Base-by-base conservation (phyloP, 2,797 vertebrate genomes). In the Sebastes glaucus region DNA sequence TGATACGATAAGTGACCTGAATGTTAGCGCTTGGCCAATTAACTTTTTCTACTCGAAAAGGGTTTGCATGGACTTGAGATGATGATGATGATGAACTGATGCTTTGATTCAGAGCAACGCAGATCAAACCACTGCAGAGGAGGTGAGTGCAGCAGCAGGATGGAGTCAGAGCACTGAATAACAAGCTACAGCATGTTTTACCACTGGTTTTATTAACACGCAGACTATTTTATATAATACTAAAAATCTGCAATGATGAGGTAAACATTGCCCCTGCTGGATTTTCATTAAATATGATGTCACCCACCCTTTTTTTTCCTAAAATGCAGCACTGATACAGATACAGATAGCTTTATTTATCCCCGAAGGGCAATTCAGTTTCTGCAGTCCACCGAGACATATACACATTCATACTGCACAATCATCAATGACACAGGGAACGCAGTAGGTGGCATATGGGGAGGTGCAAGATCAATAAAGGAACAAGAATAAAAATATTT, bases 111-210 rank as follows among this genome's bases (percentile, higher is more conserved):
- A 74, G 72, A 82, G 49, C 81, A 70, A 73, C 81, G 82, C 86
- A 87, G 66, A 86, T 89, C 84, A 84, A 85, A 92, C 87, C 80
- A 78, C 91, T 87, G 89, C 93, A 87, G 89, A 79, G 73, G 88
- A 93, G 94, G 94, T 95, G 60, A 94, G 94, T 74, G 1, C 63
- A 74, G 38, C 64, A 46, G 55, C 53, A 71, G 61, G 66, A 80
- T 72, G 75, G 70, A 74, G 68, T 38, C 73, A 16, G 25, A 74
- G 6, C 66, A 10, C 28, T 20, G 4, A 72, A 27, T 18, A 60
- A 7, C 62, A 38, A 22, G 67, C 60, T 38, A 3, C 16, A 14
- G 35, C 35, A 20, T 14, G 13, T 20, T 49, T 25, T 49, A 38
- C 49, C 23, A 11, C 0, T 22, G 23, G 56, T 23, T 71, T 56